Percentiles rank a stretch among this genome's conserved stretches.
These are phyloP conservation scores for Argentina silus DNA, from an alignment of 2,797 vertebrate species.

Conservation along the genomic window DNA sequence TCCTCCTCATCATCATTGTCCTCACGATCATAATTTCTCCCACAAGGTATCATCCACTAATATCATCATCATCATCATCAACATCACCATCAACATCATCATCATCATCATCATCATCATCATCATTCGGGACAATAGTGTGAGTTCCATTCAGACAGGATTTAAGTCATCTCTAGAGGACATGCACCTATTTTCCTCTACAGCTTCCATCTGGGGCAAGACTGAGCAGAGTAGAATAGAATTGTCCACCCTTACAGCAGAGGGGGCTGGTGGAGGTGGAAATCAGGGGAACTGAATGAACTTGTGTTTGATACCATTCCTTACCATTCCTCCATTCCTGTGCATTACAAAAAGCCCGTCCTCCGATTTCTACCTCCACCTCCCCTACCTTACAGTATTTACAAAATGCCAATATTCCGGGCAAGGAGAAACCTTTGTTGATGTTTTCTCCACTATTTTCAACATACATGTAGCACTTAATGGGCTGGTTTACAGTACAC, in stretches of 20 bases:
- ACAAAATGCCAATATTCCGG: conserved; percentile 37
- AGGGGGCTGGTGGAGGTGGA: too few relatives aligned
- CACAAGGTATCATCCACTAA: conserved; percentile 63
- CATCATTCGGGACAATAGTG: conserved; percentile 71
- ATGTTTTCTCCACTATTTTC: not conserved
- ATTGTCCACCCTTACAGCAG: conserved; percentile 45
- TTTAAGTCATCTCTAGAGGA: conserved; percentile 76
- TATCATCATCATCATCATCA: conserved; percentile 55
- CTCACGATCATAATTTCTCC: conserved; percentile 67
- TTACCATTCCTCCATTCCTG: too few relatives aligned
- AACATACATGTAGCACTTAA: too few relatives aligned
- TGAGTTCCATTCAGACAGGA: conserved; percentile 74
- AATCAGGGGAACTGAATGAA: too few relatives aligned
- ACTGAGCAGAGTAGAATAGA: conserved; percentile 20
- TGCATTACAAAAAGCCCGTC: too few relatives aligned
- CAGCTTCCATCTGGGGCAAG: too few relatives aligned
- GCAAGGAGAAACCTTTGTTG: conserved; percentile 13
- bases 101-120: conserved; percentile 52
- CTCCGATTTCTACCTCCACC: too few relatives aligned
- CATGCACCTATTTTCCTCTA: conserved; percentile 55
- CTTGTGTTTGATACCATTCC: too few relatives aligned
- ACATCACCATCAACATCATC: conserved; percentile 46
- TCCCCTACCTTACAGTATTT: too few relatives aligned
- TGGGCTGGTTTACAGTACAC: too few relatives aligned
- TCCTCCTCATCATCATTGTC: conserved; percentile 61